Base-by-base conservation (phyloP, 2,888 invertebrate genomes). In the Anagyrus pseudococci region DNA sequence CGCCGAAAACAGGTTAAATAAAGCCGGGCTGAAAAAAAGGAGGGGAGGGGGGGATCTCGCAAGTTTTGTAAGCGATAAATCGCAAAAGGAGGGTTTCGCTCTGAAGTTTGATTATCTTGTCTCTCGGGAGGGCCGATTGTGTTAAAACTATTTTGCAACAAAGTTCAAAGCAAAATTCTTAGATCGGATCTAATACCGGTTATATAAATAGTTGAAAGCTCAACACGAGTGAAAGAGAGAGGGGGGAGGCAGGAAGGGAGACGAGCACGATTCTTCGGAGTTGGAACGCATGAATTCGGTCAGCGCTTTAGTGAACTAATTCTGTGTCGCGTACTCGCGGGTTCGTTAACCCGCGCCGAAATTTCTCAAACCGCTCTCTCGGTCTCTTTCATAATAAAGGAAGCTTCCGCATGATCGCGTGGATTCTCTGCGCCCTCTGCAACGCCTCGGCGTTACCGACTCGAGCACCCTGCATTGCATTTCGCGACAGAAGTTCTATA, bases 251-350 rank as follows among this genome's bases (percentile, higher is more conserved):
- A n/a, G n/a, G n/a, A n/a, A n/a, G n/a, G n/a, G 74, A 73, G 73
- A 72, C 71, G 60, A 66, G 67, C 70, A 69, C 70, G 70, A 74
- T 71, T 72, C 54, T 56, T 55, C 70, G 70, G 68, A 69, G 68
- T 66, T 68, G 4, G 4, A 10, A 26, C 70, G 56, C 67, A 67
- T 63, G 72, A 77, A 76, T 76, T 75, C 75, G 77, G 75, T 76
- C 74, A 75, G 72, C 68, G 69, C 68, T 71, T 68, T n/a, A 68
- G 68, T 73, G 72, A 72, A 78, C 76, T 77, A 77, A 78, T 77
- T 78, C 70, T 73, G 70, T 72, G 73, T 71, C 72, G 70, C 71
- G 68, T 64, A 69, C 69, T 47, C 57, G 74, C 67, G 78, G 75
- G 78, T 75, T 77, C 78, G 67, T 78, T 75, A 70, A 77, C 76